phyloP scores from a whole-genome alignment of 2,113 vertebrate species.

The Aspiorhynchus laticeps region DNA sequence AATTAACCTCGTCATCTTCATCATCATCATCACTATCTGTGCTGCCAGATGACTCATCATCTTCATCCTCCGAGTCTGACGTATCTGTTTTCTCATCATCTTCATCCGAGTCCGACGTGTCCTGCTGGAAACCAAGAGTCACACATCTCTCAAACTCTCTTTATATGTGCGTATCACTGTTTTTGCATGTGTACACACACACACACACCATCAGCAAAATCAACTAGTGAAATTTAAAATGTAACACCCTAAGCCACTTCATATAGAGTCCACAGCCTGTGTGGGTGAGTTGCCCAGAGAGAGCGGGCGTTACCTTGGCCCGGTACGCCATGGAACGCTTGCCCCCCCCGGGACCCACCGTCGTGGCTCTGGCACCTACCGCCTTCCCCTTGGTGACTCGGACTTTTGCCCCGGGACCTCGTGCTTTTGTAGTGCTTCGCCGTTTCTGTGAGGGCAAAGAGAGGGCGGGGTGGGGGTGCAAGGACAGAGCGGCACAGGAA shows the following conservation, averaged over 20 bases:
- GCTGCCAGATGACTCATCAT: slow-evolving; percentile 74
- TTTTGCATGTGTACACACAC: background rate
- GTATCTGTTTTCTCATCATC: slow-evolving; percentile 74
- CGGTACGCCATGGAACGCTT: slow-evolving; percentile 80
- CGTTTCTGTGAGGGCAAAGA: slow-evolving; percentile 72
- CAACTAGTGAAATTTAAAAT: background rate
- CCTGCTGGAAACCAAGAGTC: slow-evolving; percentile 69
- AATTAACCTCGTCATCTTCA: slow-evolving; percentile 66
- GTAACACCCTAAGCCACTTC: background rate
- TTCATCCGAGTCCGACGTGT: slow-evolving; percentile 74
- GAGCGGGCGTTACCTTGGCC: slow-evolving; percentile 71
- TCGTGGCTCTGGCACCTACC: slow-evolving; percentile 60
- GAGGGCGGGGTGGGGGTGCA: background rate
- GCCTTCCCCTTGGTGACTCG: slow-evolving; percentile 72
- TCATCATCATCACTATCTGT: slow-evolving; percentile 71
- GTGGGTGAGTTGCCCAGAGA: slow-evolving; percentile 48
- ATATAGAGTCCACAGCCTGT: slow-evolving; percentile 28
- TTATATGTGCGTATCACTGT: background rate
- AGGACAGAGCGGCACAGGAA: background rate
- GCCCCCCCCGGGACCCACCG: slow-evolving; percentile 66
- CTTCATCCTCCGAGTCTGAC: slow-evolving; percentile 74
- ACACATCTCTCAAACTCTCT: slow-evolving; percentile 48
- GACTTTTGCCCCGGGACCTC: slow-evolving; percentile 70
- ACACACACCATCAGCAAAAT: background rate
- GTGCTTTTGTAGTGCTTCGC: slow-evolving; percentile 70